Evolutionary conservation across 2,888 invertebrate genomes (phyloP), one percentile per base, ranked within the genome.

Genomic region (Tenthredo livida): DNA sequence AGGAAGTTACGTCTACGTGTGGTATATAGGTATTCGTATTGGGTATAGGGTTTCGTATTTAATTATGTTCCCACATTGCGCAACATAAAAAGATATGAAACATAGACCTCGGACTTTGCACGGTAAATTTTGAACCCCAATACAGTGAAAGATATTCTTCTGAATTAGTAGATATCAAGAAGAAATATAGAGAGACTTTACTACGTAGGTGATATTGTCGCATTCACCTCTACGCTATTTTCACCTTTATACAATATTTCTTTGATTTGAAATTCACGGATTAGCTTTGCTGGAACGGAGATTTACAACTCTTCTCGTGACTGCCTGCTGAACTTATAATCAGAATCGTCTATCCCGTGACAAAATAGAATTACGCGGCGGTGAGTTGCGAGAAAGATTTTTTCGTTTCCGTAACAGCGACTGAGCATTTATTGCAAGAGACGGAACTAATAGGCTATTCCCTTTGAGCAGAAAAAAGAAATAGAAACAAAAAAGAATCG

Each of bases 311-410:
- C n/a, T 43, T 40, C n/a, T 43, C 21, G 73, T 73, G 43, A n/a
- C 43, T 21, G 29, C 10, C 21, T 77, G 54, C 77, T 15, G 21
- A 77, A 54, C 33, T 77, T 54, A 54, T 21, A n/a, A 77, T 50
- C 50, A 77, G 47, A n/a, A 50, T 33, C 29, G 43, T n/a, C 43
- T 43, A 61, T 80, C 40, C 80, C 80, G 61, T 40, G 40, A 80
- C 80, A 80, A 80, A 80, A 61, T 61, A 80, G n/a, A 80, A 80
- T 80, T 80, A 80, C 58, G 80, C 58, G 61, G 61, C 58, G 37
- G 80, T 80, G 61, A 80, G 61, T 61, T 80, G 80, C 61, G 58
- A 80, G 80, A 40, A 80, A 40, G 4, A 29, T 80, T 80, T 61
- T 40, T 80, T 37, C 80, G 50, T 29, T 54, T 75, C 50, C 29